Conservation (phyloP, 2,797 vertebrate genomes). For the Taeniopygia guttata region DNA sequence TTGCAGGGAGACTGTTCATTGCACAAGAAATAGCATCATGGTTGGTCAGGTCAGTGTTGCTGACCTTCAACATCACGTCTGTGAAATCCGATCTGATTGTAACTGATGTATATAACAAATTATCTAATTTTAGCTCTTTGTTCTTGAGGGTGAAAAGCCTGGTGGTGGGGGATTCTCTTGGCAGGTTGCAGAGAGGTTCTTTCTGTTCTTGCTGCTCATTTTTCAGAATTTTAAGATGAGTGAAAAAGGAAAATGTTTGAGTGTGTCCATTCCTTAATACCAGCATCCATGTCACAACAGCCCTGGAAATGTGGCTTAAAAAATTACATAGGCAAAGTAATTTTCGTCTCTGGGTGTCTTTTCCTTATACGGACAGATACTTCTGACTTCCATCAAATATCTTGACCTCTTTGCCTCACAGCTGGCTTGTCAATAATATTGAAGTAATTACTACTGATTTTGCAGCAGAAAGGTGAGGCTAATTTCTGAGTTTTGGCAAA, state of each 20-base stretch:
- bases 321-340: not conserved
- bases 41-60: not conserved
- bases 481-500: not conserved
- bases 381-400: constrained; percentile 2
- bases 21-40: not conserved
- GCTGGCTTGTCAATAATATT: not conserved
- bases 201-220: not conserved
- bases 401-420: not conserved
- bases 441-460: constrained; percentile 9
- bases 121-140: not conserved
- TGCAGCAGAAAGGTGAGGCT: not conserved
- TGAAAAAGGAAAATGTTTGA: not conserved
- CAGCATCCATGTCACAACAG: not conserved
- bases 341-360: not conserved
- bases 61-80: not conserved
- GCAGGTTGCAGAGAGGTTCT: not conserved
- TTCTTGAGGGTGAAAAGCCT: not conserved
- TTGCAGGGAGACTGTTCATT: not conserved
- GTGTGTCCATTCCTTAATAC: not conserved
- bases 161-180: not conserved
- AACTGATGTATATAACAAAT: not conserved
- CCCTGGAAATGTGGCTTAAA: not conserved
- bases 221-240: not conserved
- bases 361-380: not conserved
- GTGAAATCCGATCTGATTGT: not conserved